Evolutionary conservation across 2,888 invertebrate genomes (phyloP), one percentile per base, ranked within the genome.

Genomic region (Arctia plantaginis): DNA sequence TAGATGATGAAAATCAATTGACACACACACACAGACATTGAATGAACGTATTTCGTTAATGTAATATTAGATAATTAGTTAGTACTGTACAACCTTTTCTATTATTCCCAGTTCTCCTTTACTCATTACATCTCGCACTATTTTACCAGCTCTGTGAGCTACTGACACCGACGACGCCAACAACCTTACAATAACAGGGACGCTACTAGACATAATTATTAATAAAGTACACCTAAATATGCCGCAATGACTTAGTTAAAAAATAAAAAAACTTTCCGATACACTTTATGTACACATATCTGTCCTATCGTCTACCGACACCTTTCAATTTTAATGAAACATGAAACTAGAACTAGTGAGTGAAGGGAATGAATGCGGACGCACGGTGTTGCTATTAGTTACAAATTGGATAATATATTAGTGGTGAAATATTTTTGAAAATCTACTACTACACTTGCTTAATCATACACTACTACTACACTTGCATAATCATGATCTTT

Each of bases 61-160:
- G 23, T 71, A 64, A n/a, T 47, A 47, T 55, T 27, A 66, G 27
- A 39, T 4, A 23, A 18, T 39, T 13, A 72, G 20, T 65, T 68
- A 62, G 76, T 83, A 75, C 13, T 27, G 18, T 62, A 4, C 59
- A 93, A 98, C 98, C 97, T 99, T 99, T 87, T 99, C 98, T 23
- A 99, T 97, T 85, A 99, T 99, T 73, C 98, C 98, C 66, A 99
- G 95, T 86, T 99, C 98, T 66, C 99, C 99, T 90, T 97, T 97
- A 82, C 97, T 97, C 97, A 99, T 97, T 66, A 99, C 97, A 96
- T 99, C 99, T 81, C 99, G 96, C 69, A 99, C 98, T 77, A 99
- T 99, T 93, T 97, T 97, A 0, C 99, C 99, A 80, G 99, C 99
- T 86, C 97, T 96, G 83, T 97, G 96, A 0, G 99, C 98, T 44